Conservation (phyloP, 2,888 invertebrate species). For the Brachyopa scutellaris region DNA sequence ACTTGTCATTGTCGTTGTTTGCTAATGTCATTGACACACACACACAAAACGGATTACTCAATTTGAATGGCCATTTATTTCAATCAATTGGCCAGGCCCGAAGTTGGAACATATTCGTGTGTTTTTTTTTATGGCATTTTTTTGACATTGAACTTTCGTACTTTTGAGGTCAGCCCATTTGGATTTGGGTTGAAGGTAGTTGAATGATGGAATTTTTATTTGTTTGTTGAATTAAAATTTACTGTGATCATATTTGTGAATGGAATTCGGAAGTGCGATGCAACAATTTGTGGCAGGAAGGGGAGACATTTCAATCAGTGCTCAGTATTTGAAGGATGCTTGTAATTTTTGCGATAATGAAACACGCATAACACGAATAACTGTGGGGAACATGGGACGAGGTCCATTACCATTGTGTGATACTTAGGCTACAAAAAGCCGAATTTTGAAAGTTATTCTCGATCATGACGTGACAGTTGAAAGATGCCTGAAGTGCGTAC, state of each 20-base stretch:
- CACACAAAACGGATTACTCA: constrained; percentile 9
- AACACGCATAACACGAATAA: no score
- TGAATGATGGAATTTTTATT: neutral
- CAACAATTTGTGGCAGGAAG: neutral
- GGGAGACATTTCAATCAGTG: no score
- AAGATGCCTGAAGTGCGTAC: no score
- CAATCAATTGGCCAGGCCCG: constrained; percentile 13
- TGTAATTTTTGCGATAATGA: no score
- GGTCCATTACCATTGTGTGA: no score
- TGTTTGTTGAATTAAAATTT: no score
- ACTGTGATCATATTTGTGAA: neutral
- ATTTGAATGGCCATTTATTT: constrained; percentile 28
- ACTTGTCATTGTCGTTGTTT: constrained; percentile 13
- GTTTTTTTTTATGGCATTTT: neutral
- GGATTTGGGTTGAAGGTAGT: neutral
- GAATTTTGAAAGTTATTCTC: no score
- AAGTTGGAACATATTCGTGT: constrained; percentile 9
- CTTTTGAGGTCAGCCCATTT: constrained; percentile 9
- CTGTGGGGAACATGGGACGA: no score
- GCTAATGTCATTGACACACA: constrained; percentile 31
- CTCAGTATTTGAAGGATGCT: no score
- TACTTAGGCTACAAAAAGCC: no score
- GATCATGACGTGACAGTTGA: no score
- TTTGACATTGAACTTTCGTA: constrained; percentile 34
- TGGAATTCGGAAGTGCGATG: constrained; percentile 22